A percentile compares a stretch with the other conserved stretches of the same genome.
phyloP scores from a whole-genome alignment of 2,113 vertebrate genomes.

The Microcebus ravelobensis region DNA sequence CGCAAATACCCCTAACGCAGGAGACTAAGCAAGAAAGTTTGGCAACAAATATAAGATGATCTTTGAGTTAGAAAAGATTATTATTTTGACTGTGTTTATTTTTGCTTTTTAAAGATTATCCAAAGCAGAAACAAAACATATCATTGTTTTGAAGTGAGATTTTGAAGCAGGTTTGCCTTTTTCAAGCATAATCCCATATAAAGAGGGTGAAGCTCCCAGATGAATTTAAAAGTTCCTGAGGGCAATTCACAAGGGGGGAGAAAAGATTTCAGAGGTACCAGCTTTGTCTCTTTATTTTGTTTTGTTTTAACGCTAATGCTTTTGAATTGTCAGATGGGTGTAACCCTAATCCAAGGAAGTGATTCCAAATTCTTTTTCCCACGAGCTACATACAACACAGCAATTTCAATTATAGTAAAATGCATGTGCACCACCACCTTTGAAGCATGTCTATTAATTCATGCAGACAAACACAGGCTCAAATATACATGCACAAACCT shows the following conservation, averaged over 20 bases:
- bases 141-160: conserved; percentile 70
- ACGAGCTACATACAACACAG: neutral
- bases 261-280: conserved; percentile 60
- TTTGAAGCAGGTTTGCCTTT: conserved; percentile 44
- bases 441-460: neutral
- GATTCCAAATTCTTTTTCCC: conserved; percentile 62
- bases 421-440: neutral
- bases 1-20: neutral
- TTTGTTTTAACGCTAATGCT: conserved; percentile 38
- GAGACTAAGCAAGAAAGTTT: conserved; percentile 63
- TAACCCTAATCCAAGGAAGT: conserved; percentile 45
- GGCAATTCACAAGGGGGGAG: conserved; percentile 61
- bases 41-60: conserved; percentile 62
- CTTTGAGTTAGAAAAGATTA: conserved; percentile 50
- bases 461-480: neutral
- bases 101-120: conserved; percentile 65
- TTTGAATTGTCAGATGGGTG: conserved; percentile 59
- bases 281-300: neutral
- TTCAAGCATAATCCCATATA: conserved; percentile 54
- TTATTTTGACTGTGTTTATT: conserved; percentile 42
- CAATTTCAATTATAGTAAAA: neutral
- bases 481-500: conserved; percentile 50
- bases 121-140: conserved; percentile 63
- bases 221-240: conserved; percentile 65
- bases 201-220: conserved; percentile 22